These are phyloP conservation scores for Coregonus ussuriensis DNA, from an alignment of 2,797 vertebrate genomes.

Conservation along the genomic window DNA sequence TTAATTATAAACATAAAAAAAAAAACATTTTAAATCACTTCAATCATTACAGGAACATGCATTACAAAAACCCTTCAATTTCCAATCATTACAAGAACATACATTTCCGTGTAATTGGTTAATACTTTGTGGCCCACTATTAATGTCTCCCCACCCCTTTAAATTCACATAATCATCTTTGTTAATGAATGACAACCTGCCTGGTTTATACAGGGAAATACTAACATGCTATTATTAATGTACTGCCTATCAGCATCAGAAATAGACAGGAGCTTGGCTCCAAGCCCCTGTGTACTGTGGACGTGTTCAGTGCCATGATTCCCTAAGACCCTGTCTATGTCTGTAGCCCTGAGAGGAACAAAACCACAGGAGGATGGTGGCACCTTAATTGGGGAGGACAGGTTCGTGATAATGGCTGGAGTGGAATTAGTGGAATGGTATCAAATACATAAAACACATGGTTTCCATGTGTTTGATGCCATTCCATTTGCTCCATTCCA, in stretches of 20 bases:
- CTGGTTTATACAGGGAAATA: neutral
- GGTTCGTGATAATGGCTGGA: no score
- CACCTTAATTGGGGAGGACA: no score
- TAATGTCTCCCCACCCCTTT: no score
- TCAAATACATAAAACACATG: no score
- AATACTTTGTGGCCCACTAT: neutral
- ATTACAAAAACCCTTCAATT: neutral
- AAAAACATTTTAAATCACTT: no score
- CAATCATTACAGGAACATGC: no score
- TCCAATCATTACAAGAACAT: slow-evolving; percentile 8
- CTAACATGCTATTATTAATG: neutral
- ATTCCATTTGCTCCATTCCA: no score
- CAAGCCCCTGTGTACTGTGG: neutral
- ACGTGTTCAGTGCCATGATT: neutral
- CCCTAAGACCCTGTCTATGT: neutral
- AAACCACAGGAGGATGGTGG: no score
- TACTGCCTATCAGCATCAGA: neutral
- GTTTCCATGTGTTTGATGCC: no score
- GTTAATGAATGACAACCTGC: neutral
- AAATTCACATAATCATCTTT: no score
- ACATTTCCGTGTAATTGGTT: neutral
- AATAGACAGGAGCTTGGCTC: neutral
- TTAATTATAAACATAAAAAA: no score
- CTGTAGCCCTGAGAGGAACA: neutral
- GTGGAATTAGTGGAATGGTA: no score